Conservation (phyloP, 2,888 invertebrate genomes). For the Branchipolynoe longqiensis region DNA sequence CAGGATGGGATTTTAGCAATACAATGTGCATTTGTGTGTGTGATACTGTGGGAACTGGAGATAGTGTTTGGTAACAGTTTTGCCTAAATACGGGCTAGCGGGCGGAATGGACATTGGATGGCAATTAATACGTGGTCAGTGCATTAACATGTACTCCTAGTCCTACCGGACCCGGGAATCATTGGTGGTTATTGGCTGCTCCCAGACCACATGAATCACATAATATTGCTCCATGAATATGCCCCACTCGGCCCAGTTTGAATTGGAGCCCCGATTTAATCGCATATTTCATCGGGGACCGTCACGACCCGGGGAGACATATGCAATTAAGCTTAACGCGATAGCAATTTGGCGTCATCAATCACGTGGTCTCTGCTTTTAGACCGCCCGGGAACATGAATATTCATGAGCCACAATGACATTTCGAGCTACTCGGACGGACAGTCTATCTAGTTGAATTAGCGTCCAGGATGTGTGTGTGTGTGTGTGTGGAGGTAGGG, state of each 20-base stretch:
- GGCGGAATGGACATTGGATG: background rate
- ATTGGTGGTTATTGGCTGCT: conserved; percentile 31
- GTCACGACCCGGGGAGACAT: conserved; percentile 42
- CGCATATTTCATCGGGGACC: conserved; percentile 36
- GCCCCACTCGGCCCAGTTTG: conserved; percentile 7
- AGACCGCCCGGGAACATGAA: conserved; percentile 41
- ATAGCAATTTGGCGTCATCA: conserved; percentile 43
- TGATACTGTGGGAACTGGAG: no score
- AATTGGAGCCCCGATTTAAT: conserved; percentile 36
- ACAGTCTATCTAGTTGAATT: conserved; percentile 41
- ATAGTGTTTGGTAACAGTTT: no score
- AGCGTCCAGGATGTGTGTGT: conserved; percentile 34
- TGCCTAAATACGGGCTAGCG: background rate
- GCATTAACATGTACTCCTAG: conserved; percentile 40
- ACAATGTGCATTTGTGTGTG: no score
- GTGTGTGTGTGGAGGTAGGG: no score
- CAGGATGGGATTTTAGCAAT: no score
- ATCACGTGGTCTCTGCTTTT: conserved; percentile 16
- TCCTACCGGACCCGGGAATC: background rate
- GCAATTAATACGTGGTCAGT: conserved; percentile 5
- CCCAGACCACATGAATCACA: conserved; percentile 41
- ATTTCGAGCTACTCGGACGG: conserved; percentile 29
- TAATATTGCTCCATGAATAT: conserved; percentile 50
- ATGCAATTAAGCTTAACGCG: conserved; percentile 42
- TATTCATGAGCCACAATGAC: conserved; percentile 33